Evolutionary conservation across 37 sponge, comb jelly and placozoan species (phyloP), one percentile per base, ranked within the genome.

Genomic region (Petrosia ficiformis): DNA sequence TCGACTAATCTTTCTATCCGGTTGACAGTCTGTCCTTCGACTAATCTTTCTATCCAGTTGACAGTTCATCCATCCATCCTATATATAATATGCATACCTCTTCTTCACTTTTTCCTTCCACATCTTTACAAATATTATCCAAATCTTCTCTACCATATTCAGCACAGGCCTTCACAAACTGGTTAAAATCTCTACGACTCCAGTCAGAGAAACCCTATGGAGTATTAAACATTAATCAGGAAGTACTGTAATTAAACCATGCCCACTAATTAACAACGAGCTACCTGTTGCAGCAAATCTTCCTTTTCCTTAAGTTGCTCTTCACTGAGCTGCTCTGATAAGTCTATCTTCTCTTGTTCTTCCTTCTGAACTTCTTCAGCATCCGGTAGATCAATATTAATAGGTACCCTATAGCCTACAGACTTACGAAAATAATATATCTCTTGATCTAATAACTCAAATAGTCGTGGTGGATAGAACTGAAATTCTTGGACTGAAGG

Each of bases 401-500:
- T 61, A 4, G 97, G 97, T 36, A 86, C 84, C 80, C 75, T 89
- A 44, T 89, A 89, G 4, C 90, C 84, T 67, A 89, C 76, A 1
- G 75, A 69, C 54, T 79, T 89, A 81, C 93, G 77, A 76, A 77
- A 98, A 37, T 81, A 80, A 70, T 93, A 93, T 24, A 98, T 98
- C 91, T 98, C 99, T 74, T 93, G 85, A 43, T 98, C 99, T 41
- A 98, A 67, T 28, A 95, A 81, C 65, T 98, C 96, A 83, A 98
- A 95, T 60, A 98, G 84, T 8, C 93, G 52, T 1, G 85, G 93
- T 33, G 99, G 99, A 71, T 81, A 98, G 84, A 98, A 98, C 89
- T 98, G 99, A 68, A 83, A 95, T 77, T 98, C 99, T 66, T 98
- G 99, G 30, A 98, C 93, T 19, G 57, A 81, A 1, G 99, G 99